Conservation (phyloP, 2,888 invertebrate species). For the Campoplex nolae region DNA sequence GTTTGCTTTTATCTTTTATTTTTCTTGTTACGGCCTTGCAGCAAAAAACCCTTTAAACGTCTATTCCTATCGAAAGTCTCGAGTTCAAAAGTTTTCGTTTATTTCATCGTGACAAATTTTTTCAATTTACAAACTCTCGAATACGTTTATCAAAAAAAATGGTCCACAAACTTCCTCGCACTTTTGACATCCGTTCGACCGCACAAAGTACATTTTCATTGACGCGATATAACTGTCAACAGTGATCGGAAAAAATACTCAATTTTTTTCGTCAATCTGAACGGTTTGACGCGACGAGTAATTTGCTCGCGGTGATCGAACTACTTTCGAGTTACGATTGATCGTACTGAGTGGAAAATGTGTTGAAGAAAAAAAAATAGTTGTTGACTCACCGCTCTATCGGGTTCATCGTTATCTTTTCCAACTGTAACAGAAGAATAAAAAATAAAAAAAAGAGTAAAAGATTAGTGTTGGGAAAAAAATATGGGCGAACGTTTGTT, state of each 20-base stretch:
- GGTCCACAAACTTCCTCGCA: no score
- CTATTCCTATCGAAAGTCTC: no score
- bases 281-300: neutral
- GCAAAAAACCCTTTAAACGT: no score
- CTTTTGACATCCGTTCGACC: no score
- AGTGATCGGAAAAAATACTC: neutral
- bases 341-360: neutral
- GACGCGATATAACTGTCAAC: neutral
- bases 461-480: constrained; percentile 6
- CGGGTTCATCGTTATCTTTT: constrained; percentile 82
- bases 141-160: no score
- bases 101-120: no score
- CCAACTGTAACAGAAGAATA: constrained; percentile 78
- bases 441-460: neutral
- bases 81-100: no score
- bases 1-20: no score
- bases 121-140: no score
- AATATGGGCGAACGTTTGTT: neutral
- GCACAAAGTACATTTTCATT: neutral
- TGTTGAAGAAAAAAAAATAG: neutral
- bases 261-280: neutral
- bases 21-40: no score
- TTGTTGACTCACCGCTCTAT: constrained; percentile 81
- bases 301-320: neutral
- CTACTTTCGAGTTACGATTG: neutral